A percentile compares a stretch with the other conserved stretches of the same genome.
Evolutionary conservation across 2,888 invertebrate genomes (phyloP).

Genomic region (Poecilus cupreus): DNA sequence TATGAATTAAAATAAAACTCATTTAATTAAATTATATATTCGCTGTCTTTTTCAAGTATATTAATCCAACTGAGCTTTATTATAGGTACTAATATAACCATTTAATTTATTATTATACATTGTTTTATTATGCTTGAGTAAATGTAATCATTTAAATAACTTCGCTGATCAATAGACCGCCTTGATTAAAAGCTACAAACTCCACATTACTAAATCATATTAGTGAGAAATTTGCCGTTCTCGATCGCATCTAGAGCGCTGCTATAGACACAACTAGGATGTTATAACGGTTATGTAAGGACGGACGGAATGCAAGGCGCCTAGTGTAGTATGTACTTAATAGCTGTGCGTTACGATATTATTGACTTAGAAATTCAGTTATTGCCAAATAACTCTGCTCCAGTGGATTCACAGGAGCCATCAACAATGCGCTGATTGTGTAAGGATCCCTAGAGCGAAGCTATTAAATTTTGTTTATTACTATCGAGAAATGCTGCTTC

Average conservation of each 20-base stretch:
- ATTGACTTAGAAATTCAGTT: constrained; percentile 41
- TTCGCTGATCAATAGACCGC: background rate
- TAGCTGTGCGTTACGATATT: constrained; percentile 14
- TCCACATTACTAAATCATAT: constrained; percentile 11
- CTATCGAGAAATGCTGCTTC: background rate
- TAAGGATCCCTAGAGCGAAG: background rate
- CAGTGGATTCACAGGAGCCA: background rate
- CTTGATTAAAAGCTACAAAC: background rate
- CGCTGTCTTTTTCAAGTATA: too few relatives aligned
- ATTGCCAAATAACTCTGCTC: constrained; percentile 20
- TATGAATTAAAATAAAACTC: too few relatives aligned
- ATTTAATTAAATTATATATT: too few relatives aligned
- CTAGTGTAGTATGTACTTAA: constrained; percentile 27
- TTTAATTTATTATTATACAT: too few relatives aligned
- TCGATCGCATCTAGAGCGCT: background rate
- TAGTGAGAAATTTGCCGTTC: constrained; percentile 1
- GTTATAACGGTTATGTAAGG: background rate
- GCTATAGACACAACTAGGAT: background rate
- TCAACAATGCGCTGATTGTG: constrained; percentile 28
- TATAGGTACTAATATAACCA: too few relatives aligned
- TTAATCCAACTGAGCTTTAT: too few relatives aligned
- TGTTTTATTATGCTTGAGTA: background rate
- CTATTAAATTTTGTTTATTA: constrained; percentile 30
- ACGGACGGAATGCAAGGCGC: background rate
- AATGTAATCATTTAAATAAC: background rate